These are phyloP conservation scores for Penaeus chinensis DNA, from an alignment of 1,140 invertebrate species.

Conservation along the genomic window DNA sequence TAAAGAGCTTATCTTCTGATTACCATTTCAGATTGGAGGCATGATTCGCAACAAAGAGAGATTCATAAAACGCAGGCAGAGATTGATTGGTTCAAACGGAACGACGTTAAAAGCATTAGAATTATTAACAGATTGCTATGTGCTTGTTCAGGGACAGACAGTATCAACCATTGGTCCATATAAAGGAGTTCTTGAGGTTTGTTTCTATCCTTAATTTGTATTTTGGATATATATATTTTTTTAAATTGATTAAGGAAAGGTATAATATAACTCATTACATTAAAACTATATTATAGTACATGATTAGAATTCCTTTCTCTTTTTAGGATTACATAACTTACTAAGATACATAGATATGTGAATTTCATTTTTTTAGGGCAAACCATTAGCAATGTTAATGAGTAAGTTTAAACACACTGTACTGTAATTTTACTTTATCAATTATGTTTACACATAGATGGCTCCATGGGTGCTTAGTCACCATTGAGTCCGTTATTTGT, in stretches of 20 bases:
- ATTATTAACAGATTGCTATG: constrained; percentile 96
- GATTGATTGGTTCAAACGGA: constrained; percentile 96
- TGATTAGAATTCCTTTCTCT: no score
- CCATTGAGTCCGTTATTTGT: no score
- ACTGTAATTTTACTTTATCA: no score
- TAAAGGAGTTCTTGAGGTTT: constrained; percentile 88
- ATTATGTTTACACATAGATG: no score
- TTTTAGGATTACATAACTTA: no score
- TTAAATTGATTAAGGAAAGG: not conserved
- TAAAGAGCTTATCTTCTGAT: not conserved
- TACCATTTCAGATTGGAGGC: constrained; percentile 50
- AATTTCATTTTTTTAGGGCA: no score
- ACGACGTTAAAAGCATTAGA: constrained; percentile 98
- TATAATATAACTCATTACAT: no score
- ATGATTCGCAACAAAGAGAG: constrained; percentile 92
- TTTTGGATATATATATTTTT: not conserved
- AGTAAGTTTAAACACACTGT: no score
- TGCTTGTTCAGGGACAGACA: constrained; percentile 97
- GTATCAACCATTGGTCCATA: constrained; percentile 96
- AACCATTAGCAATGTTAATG: no score
- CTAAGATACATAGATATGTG: no score
- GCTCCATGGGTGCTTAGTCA: no score
- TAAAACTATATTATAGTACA: no score
- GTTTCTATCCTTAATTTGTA: not conserved
- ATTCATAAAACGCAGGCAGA: constrained; percentile 94